Base-by-base conservation (phyloP, 2,888 invertebrate genomes). In the Nephrotoma appendiculata region DNA sequence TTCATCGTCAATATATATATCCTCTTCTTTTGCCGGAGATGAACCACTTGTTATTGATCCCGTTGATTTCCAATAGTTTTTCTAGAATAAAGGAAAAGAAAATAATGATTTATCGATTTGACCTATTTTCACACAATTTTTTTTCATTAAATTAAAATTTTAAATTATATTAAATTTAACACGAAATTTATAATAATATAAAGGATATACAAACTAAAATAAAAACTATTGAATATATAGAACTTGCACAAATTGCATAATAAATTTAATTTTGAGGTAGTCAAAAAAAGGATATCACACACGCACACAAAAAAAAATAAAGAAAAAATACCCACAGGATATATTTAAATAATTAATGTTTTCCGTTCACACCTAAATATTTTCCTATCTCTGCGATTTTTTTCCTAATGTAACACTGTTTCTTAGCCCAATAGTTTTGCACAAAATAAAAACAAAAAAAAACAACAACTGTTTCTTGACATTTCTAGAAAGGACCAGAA, bases 1-100 rank as follows among this genome's bases (percentile, higher is more conserved):
- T 90, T 95, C 96, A 92, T 95, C 96, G 92, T 96, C 96, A 90
- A 96, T 94, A 92, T 95, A 95, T 89, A 95, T 93, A 90, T 95
- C 95, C 89, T 91, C 91, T 88, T 89, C 89, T 86, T 41, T 48
- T 48, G 19, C 31, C 48, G 86, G 19, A 52, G 43, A 41, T 43
- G 19, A 42, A 85, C 85, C 85, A 85, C 43, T 85, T 43, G 85
- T 43, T 43, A 43, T 42, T 84, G 83, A 84, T 84, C 41, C 41
- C 11, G 83, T 11, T 84, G 83, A 12, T 84, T 84, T 84, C 83
- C 83, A 84, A 84, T 57, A 57, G 57, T 19, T 45, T 86, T 86
- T 45, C 45, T 44, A 44, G 45, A 86, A 86, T 86, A 44, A 86
- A 86, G 31, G 45, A 44, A 31, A 19, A 86, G 41, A 84, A 84